A percentile compares a stretch with the other conserved stretches of the same genome.
Conservation (phyloP, 2,888 invertebrate species). For the Luperina nickerlii region DNA sequence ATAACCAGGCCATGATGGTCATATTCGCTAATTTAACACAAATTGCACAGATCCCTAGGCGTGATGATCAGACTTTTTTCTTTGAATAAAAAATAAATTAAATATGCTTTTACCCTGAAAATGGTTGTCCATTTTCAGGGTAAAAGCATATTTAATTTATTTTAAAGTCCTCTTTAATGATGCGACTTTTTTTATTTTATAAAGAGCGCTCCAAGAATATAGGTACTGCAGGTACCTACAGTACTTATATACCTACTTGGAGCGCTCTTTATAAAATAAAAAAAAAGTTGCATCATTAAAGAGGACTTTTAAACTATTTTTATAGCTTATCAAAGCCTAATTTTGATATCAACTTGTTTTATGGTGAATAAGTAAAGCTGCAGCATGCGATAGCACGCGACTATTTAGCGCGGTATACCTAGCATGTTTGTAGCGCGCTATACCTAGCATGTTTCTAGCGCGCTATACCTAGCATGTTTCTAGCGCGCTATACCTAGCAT, state of each 20-base stretch:
- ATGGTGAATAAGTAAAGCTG: background rate
- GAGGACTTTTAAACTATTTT: background rate
- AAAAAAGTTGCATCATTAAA: background rate
- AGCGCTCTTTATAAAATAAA: background rate
- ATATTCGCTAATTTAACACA: background rate
- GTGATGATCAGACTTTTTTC: background rate
- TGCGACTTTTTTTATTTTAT: no score
- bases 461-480: background rate
- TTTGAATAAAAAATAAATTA: background rate
- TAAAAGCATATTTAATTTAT: no score
- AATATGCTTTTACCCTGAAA: background rate
- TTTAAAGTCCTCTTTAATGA: no score
- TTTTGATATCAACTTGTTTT: background rate
- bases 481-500: background rate
- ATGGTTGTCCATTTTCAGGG: no score
- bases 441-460: background rate
- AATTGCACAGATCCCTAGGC: background rate
- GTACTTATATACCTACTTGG: no score
- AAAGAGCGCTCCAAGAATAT: no score
- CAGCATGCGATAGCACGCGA: background rate
- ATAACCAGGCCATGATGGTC: background rate
- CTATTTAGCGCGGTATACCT: no score
- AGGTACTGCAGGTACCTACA: background rate
- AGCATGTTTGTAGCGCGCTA: background rate
- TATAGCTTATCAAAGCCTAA: background rate